Evolutionary conservation across 2,888 invertebrate species (phyloP), one percentile per base, ranked within the genome.

Genomic region (Herminia tarsipennalis): DNA sequence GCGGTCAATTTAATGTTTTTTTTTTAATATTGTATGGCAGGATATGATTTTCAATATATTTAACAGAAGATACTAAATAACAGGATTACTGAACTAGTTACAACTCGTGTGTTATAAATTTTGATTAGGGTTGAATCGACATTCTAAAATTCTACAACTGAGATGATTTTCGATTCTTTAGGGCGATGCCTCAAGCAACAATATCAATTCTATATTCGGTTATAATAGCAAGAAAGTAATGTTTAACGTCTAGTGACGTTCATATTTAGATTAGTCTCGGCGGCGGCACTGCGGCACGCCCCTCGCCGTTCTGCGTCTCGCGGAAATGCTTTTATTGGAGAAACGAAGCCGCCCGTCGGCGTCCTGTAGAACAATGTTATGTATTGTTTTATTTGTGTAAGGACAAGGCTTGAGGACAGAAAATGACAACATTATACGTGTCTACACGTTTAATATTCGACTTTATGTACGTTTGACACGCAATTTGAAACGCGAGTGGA

Each of bases 311-410:
- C 25, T 22, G 14, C 17, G 30, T 22, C 16, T 5, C 21, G 33
- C 22, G 32, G 32, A 32, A 33, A 29, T 40, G 32, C 6, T 40
- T 40, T 40, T 40, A 40, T 40, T 40, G 16, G 32, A 18, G 32
- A 40, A 21, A 33, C 9, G 40, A 18, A 32, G 40, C 32, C 32
- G 25, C 30, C 14, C 22, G 22, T 13, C 35, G 35, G 17, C 35
- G 9, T 2, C 6, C 3, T 22, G 21, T 21, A 21, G 14, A 22
- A 22, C 29, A 22, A 34, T 34, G 27, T 28, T 10, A 28, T 12
- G 14, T 14, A 5, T 4, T 18, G 8, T 20, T 10, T 20, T 13
- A 21, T 8, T 17, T 17, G 6, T 13, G 10, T 35, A 24, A 17
- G 24, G 5, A 21, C 14, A n/a, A 5, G 3, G n/a, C n/a, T 8